These are phyloP conservation scores for Phataginus tetradactyla DNA, from an alignment of 2,797 vertebrate species.

Conservation along the genomic window DNA sequence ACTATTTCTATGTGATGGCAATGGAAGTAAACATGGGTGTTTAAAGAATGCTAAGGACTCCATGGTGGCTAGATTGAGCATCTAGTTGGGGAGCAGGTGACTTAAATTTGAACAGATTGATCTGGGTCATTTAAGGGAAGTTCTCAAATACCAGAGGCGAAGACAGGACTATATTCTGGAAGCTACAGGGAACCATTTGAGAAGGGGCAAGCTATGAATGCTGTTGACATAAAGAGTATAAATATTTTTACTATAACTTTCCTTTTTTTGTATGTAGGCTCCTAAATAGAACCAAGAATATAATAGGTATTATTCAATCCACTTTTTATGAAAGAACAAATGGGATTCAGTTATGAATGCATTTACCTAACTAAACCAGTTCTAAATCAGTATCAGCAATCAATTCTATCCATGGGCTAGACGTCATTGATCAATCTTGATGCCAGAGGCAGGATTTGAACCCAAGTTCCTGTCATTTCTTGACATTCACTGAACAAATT, in stretches of 20 bases:
- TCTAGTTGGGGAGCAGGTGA: not conserved
- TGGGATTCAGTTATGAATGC: not conserved
- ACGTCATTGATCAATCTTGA: not conserved
- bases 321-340: not conserved
- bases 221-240: not conserved
- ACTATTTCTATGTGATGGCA: not conserved
- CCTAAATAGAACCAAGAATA: not conserved
- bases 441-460: conserved; percentile 25
- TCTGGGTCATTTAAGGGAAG: not conserved
- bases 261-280: not conserved
- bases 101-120: not conserved
- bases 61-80: not conserved
- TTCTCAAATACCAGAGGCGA: not conserved
- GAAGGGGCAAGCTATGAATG: not conserved
- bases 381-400: not conserved
- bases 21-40: not conserved
- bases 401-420: not conserved
- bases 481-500: not conserved
- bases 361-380: not conserved
- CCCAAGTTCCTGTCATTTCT: not conserved
- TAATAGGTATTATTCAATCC: not conserved
- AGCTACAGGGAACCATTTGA: not conserved
- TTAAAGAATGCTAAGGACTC: not conserved
- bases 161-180: not conserved
- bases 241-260: not conserved